phyloP scores from a whole-genome alignment of 2,797 vertebrate genomes.

The Xenops minutus region DNA sequence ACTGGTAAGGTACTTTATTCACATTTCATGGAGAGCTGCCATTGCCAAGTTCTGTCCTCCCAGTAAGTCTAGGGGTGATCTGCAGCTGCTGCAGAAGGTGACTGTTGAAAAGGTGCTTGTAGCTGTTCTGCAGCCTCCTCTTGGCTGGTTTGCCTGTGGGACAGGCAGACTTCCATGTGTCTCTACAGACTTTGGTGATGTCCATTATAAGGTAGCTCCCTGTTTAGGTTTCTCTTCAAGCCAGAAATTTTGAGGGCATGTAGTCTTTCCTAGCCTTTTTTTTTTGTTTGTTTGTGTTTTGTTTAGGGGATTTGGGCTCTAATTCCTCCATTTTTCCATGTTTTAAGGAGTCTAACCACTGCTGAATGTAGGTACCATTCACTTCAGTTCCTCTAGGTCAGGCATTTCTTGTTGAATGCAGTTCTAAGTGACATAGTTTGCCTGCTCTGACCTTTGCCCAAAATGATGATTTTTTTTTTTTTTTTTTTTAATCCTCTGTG shows the following conservation, averaged over 20 bases:
- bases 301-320: background rate
- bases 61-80: background rate
- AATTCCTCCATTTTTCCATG: background rate
- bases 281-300: too few relatives aligned
- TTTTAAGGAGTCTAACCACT: background rate
- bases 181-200: background rate
- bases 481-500: background rate
- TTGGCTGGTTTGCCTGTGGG: background rate
- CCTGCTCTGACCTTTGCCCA: background rate
- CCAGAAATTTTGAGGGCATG: background rate
- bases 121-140: background rate
- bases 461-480: background rate
- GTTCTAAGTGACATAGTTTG: background rate
- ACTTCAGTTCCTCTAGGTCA: background rate
- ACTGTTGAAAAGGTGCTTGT: background rate
- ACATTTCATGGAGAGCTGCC: background rate
- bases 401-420: background rate
- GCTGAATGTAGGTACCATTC: background rate
- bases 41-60: background rate
- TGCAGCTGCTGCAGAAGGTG: background rate
- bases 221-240: background rate
- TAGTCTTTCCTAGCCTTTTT: background rate
- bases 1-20: background rate
- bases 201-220: background rate
- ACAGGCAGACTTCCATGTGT: background rate